These are phyloP conservation scores for Eleutherodactylus coqui DNA, from an alignment of 2,797 vertebrate species.

Conservation along the genomic window DNA sequence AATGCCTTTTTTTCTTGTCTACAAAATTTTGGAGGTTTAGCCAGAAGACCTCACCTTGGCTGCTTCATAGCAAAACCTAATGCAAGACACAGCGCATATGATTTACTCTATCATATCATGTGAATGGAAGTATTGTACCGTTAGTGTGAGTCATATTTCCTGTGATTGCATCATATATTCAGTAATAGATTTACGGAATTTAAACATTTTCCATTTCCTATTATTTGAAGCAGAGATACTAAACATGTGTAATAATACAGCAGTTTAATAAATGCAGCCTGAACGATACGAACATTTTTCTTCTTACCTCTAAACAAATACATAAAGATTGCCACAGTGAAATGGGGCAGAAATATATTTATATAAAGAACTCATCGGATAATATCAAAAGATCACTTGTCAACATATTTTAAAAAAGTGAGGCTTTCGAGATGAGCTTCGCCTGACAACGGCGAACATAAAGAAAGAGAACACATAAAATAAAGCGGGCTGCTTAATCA, in stretches of 20 bases:
- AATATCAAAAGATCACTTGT: conserved; percentile 69
- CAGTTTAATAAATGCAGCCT: conserved; percentile 67
- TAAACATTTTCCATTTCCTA: conserved; percentile 32
- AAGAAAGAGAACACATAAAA: conserved; percentile 65
- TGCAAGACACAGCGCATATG: neutral
- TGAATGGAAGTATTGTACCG: neutral
- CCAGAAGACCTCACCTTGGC: too few species aligned
- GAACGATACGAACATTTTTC: conserved; percentile 67
- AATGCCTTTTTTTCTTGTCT: neutral
- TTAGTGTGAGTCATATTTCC: conserved; percentile 3
- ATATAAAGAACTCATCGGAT: conserved; percentile 71
- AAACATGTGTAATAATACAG: conserved; percentile 64
- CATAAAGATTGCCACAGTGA: conserved; percentile 66
- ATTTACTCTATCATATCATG: conserved; percentile 6
- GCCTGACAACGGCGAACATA: conserved; percentile 63
- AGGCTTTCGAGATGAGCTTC: conserved; percentile 51
- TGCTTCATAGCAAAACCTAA: neutral
- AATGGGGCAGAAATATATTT: conserved; percentile 70
- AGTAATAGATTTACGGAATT: neutral
- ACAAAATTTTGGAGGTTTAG: neutral
- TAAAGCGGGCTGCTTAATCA: conserved; percentile 72
- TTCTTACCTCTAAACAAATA: conserved; percentile 67
- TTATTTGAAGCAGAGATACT: conserved; percentile 2
- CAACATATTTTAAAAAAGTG: conserved; percentile 68
- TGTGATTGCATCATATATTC: neutral